Evolutionary conservation across 2,113 vertebrate species (phyloP).

Genomic region (Nyctereutes procyonoides): DNA sequence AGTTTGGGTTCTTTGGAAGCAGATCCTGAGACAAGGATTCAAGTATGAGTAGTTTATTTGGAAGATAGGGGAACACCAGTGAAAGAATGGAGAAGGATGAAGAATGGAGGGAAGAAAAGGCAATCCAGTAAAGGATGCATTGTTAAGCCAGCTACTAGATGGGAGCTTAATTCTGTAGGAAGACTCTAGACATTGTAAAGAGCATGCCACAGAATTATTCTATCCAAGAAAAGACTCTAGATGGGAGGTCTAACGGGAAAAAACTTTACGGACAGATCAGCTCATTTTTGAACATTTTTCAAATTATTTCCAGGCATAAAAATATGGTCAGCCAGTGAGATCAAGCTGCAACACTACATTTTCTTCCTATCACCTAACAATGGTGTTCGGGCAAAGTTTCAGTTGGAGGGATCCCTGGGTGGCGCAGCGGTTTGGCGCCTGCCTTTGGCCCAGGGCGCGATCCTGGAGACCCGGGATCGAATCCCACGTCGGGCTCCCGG

Average conservation of each 20-base stretch:
- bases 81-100: not conserved
- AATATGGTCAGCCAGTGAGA: not conserved
- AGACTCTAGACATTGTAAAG: conserved; percentile 3
- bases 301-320: conserved; percentile 39
- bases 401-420: no score
- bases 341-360: not conserved
- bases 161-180: not conserved
- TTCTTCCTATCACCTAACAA: not conserved
- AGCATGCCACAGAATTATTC: not conserved
- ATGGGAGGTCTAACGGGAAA: not conserved
- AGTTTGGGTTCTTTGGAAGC: not conserved
- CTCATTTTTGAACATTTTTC: conserved; percentile 30
- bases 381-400: not conserved
- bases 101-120: not conserved
- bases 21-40: not conserved
- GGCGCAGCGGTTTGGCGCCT: no score
- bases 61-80: not conserved
- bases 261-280: not conserved
- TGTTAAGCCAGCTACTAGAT: not conserved
- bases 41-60: not conserved
- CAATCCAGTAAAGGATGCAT: not conserved
- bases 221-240: not conserved
- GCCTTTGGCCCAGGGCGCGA: no score
- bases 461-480: no score
- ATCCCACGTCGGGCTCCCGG: no score